Conservation (phyloP, 2,888 invertebrate species). For the Oscheius sp. region DNA sequence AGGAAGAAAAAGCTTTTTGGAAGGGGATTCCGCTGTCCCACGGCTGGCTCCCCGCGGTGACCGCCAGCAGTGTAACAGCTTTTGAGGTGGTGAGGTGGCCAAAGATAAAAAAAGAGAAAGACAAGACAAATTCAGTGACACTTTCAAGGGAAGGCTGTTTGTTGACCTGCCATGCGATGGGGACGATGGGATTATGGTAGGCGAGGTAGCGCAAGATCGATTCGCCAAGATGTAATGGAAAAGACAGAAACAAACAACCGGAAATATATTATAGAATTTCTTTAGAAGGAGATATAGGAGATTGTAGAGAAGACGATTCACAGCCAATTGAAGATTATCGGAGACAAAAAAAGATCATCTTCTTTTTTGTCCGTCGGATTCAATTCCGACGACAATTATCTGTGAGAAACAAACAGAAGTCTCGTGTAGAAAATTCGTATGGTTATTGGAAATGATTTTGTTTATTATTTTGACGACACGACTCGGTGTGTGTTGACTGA, state of each 20-base stretch:
- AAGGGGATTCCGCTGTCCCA: not conserved
- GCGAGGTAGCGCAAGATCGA: constrained; percentile 16
- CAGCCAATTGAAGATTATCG: not conserved
- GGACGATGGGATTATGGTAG: constrained; percentile 31
- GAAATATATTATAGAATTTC: not conserved
- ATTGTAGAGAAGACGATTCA: not conserved
- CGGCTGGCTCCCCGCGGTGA: constrained; percentile 24
- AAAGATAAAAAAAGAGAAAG: not conserved
- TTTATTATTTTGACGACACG: not conserved
- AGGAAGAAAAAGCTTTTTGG: constrained; percentile 1
- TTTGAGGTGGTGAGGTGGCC: not conserved
- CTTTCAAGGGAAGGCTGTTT: constrained; percentile 4
- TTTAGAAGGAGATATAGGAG: too few species aligned
- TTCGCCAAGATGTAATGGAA: constrained; percentile 15
- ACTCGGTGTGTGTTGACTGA: not conserved
- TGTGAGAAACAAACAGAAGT: too few species aligned
- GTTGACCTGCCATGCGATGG: constrained; percentile 20
- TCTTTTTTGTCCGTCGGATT: not conserved
- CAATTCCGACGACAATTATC: too few species aligned
- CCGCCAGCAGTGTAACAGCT: constrained; percentile 19
- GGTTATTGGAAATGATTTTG: not conserved
- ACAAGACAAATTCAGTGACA: too few species aligned
- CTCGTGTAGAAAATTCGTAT: too few species aligned
- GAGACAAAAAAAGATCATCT: not conserved
- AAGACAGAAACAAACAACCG: not conserved